Conservation (phyloP, 1,140 invertebrate species). For the Heliothis subflexa region DNA sequence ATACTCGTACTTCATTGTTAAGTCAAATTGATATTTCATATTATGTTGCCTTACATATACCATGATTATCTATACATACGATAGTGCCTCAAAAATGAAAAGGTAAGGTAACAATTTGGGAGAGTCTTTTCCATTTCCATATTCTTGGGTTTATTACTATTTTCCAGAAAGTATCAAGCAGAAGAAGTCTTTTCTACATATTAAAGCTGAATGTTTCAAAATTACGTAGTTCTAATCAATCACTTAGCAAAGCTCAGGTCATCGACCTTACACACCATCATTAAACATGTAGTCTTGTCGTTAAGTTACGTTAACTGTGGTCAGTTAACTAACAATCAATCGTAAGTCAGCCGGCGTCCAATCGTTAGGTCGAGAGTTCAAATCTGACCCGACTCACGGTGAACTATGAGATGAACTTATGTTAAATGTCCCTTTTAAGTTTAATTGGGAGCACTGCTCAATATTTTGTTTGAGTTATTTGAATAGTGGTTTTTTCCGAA, state of each 20-base stretch:
- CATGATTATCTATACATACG: too few relatives aligned
- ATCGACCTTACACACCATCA: background rate
- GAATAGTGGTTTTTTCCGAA: background rate
- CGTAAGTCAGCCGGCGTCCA: background rate
- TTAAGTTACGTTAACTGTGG: background rate
- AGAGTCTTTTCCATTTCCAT: too few relatives aligned
- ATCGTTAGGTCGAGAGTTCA: background rate
- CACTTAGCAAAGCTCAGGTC: background rate
- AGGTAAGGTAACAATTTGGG: too few relatives aligned
- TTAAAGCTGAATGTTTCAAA: too few relatives aligned
- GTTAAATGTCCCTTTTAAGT: background rate
- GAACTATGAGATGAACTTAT: conserved; percentile 8
- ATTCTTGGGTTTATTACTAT: too few relatives aligned
- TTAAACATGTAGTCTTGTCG: background rate
- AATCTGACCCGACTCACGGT: conserved; percentile 1
- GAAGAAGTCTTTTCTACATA: too few relatives aligned
- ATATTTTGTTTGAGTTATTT: background rate
- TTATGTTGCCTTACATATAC: too few relatives aligned
- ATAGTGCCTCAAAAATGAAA: too few relatives aligned
- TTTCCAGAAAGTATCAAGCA: too few relatives aligned
- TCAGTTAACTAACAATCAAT: conserved; percentile 13
- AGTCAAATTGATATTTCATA: too few relatives aligned
- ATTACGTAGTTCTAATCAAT: too few relatives aligned
- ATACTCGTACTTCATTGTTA: too few relatives aligned
- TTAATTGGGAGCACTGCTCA: background rate